Percentiles rank a stretch among this genome's conserved stretches.
Evolutionary conservation across 2,888 invertebrate species (phyloP).

Genomic region (Erannis defoliaria): DNA sequence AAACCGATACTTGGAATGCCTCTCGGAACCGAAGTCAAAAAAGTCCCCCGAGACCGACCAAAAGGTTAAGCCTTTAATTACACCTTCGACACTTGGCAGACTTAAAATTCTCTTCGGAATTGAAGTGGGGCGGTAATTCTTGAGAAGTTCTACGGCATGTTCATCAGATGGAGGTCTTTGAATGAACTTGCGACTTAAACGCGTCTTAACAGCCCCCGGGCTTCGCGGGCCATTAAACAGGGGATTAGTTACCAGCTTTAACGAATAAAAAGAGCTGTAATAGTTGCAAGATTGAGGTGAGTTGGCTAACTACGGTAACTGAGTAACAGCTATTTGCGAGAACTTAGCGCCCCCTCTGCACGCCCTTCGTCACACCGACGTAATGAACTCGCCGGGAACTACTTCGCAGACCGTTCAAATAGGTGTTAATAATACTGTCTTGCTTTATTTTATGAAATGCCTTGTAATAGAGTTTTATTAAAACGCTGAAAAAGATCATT

Average conservation of each 20-base stretch:
- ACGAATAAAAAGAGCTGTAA: conserved; percentile 60
- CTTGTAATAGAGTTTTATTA: background rate
- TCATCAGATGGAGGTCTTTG: conserved; percentile 55
- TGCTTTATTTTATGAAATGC: conserved; percentile 5
- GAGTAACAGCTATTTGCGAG: conserved; percentile 46
- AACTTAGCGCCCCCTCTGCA: conserved; percentile 30
- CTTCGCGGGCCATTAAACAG: conserved; percentile 66
- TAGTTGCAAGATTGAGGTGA: conserved; percentile 51
- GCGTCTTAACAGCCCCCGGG: conserved; percentile 54
- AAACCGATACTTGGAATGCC: conserved; percentile 15
- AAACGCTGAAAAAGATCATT: background rate
- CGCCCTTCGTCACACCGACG: conserved; percentile 33
- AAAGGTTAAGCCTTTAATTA: conserved; percentile 48
- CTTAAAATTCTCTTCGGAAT: conserved; percentile 50
- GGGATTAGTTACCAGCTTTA: conserved; percentile 59
- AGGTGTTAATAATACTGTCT: conserved; percentile 23
- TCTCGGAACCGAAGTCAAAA: conserved; percentile 40
- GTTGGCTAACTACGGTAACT: conserved; percentile 46
- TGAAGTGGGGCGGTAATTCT: conserved; percentile 49
- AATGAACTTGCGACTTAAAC: conserved; percentile 60
- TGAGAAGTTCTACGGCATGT: conserved; percentile 60
- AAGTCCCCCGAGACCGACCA: conserved; percentile 29
- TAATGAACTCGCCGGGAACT: conserved; percentile 30
- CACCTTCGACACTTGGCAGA: conserved; percentile 50
- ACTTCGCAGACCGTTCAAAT: conserved; percentile 24